Base-by-base conservation (phyloP, 2,113 vertebrate genomes). In the Solea senegalensis region DNA sequence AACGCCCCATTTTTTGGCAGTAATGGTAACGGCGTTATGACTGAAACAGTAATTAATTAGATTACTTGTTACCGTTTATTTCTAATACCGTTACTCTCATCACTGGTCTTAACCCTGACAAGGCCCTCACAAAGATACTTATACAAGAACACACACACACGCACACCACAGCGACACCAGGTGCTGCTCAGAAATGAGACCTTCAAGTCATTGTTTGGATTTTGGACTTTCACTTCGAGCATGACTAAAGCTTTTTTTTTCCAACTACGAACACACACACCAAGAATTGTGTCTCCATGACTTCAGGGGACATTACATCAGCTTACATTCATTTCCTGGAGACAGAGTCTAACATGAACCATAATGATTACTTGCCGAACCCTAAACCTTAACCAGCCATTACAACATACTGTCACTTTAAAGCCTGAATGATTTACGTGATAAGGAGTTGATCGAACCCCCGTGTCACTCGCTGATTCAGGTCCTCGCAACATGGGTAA, bases 191-290 rank as follows among this genome's bases (percentile, higher is more conserved):
- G 21, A 43, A 72, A 69, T 45, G 15, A 8, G 41, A 27, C 53
- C 74, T 72, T 81, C 76, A 78, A 82, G 27, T 73, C 62, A 52
- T 34, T 85, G 83, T 86, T 83, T 85, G 76, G 67, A 85, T 86
- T 85, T 72, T 81, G 72, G 76, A 63, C 51, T 4, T 67, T 58
- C 65, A 62, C 76, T 72, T 51, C 16, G 48, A 83, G 78, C 85
- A 82, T 84, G 83, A 86, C 84, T 74, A 55, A 76, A 73, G 70
- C 73, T 9, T 28, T 83, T 21, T 83, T 21, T 87, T 86, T 69
- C 66, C 73, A 70, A 13, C 60, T 34, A 58, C 48, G 27, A 10
- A 13, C 49, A 54, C 55, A 68, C 69, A 71, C 68, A 54, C 69
- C 8, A 2, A 16, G 5, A 16, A 8, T 26, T 44, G 8, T 44